phyloP scores from a whole-genome alignment of 2,888 invertebrate genomes.

The Monoplex corrugatus region DNA sequence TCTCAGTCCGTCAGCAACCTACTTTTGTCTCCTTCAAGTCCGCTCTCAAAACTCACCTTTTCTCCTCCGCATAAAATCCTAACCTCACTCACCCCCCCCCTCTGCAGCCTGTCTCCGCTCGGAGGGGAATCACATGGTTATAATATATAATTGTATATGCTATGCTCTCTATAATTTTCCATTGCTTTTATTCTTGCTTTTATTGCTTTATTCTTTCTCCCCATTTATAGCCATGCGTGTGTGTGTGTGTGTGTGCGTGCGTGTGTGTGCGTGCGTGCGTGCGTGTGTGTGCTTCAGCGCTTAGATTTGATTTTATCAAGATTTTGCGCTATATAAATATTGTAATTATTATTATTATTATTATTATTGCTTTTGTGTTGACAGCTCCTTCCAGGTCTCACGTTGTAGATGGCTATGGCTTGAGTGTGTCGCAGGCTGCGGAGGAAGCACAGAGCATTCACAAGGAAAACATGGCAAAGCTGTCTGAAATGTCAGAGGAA shows the following conservation, averaged over 20 bases:
- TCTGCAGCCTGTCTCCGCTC: too few relatives aligned
- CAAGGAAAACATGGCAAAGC: conserved; percentile 87
- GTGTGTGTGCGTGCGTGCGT: neutral
- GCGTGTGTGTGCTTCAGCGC: neutral
- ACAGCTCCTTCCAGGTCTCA: conserved; percentile 27
- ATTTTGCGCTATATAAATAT: neutral
- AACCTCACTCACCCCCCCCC: too few relatives aligned
- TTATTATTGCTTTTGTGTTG: neutral
- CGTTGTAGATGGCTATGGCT: conserved; percentile 66
- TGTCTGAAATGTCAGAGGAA: conserved; percentile 87
- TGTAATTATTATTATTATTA: neutral
- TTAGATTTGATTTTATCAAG: neutral
- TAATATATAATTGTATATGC: too few relatives aligned
- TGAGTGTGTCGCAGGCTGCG: conserved; percentile 70
- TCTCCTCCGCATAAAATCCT: too few relatives aligned
- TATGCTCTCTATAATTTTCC: too few relatives aligned
- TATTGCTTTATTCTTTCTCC: too few relatives aligned
- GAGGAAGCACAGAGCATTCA: conserved; percentile 85
- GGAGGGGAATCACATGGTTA: too few relatives aligned
- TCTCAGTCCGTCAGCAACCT: too few relatives aligned
- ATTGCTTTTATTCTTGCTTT: too few relatives aligned
- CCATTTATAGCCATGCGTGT: too few relatives aligned
- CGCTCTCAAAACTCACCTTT: too few relatives aligned
- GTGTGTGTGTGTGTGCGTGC: neutral
- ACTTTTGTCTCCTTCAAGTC: too few relatives aligned